Conservation (phyloP, 2,888 invertebrate genomes). For the Trissonchulus sp. region DNA sequence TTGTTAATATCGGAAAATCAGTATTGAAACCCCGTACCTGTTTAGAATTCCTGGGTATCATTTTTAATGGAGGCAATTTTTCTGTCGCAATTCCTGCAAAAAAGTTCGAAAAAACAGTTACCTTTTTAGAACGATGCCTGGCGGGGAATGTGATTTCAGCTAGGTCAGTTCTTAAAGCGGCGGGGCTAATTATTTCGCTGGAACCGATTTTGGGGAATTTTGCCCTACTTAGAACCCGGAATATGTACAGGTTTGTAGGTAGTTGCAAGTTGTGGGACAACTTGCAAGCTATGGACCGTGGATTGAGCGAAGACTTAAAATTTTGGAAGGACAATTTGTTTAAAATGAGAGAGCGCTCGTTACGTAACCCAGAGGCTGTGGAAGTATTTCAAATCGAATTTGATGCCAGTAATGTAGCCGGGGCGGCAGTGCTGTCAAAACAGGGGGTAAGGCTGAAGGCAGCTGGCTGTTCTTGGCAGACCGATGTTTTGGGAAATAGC, state of each 20-base stretch:
- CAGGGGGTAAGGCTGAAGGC: neutral
- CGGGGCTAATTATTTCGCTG: neutral
- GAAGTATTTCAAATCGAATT: too few relatives aligned
- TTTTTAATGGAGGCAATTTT: neutral
- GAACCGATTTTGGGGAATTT: neutral
- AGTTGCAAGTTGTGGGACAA: too few relatives aligned
- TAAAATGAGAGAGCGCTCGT: too few relatives aligned
- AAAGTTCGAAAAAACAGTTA: neutral
- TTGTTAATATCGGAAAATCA: neutral
- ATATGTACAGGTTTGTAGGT: too few relatives aligned
- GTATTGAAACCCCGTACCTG: neutral
- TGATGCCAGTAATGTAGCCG: conserved; percentile 1
- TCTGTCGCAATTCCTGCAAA: conserved; percentile 6
- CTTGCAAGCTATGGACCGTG: too few relatives aligned
- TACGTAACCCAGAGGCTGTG: too few relatives aligned
- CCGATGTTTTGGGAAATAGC: neutral
- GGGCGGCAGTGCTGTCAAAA: neutral
- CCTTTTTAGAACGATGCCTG: neutral
- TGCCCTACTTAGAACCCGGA: too few relatives aligned
- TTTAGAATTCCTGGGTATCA: conserved; percentile 1
- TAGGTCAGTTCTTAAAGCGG: neutral
- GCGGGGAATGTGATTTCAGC: neutral
- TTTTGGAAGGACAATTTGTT: too few relatives aligned
- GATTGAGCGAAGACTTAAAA: too few relatives aligned
- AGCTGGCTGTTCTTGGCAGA: neutral